Evolutionary conservation across 2,797 vertebrate species (phyloP).

Genomic region (Myotis findleyi): DNA sequence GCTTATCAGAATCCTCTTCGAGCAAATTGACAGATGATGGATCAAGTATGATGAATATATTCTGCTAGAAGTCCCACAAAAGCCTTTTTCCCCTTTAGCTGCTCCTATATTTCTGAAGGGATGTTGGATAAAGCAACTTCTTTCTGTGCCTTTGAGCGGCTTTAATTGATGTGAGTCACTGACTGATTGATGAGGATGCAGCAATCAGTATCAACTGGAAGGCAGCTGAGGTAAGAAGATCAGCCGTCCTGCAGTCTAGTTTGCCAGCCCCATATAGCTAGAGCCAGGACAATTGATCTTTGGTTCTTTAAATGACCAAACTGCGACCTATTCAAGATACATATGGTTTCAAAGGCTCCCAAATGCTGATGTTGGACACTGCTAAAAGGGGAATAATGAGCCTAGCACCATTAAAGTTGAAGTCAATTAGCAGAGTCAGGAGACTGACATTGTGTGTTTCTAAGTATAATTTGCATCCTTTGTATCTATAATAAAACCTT

Average conservation of each 20-base stretch:
- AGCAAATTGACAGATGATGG: neutral
- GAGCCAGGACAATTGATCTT: conserved; percentile 74
- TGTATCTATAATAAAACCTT: conserved; percentile 68
- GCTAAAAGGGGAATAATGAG: conserved; percentile 76
- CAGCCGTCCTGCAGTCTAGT: conserved; percentile 38
- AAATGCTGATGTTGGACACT: conserved; percentile 72
- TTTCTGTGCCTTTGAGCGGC: conserved; percentile 11
- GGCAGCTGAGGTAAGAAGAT: conserved; percentile 57
- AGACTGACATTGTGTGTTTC: conserved; percentile 51
- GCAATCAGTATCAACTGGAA: conserved; percentile 69
- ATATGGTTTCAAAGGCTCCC: conserved; percentile 75
- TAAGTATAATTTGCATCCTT: conserved; percentile 64
- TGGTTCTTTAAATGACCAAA: conserved; percentile 73
- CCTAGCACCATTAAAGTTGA: conserved; percentile 66
- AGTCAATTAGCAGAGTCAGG: conserved; percentile 76
- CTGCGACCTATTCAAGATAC: conserved; percentile 73
- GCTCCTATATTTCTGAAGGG: conserved; percentile 20
- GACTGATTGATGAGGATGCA: conserved; percentile 48
- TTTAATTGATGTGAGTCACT: conserved; percentile 60
- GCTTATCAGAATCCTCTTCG: neutral
- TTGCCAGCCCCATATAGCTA: conserved; percentile 44
- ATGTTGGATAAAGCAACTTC: conserved; percentile 40
- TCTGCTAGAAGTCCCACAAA: neutral
- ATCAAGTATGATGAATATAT: neutral
- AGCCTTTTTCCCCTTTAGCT: neutral